Base-by-base conservation (phyloP, 2,888 invertebrate genomes). In the Cataglyphis livida region DNA sequence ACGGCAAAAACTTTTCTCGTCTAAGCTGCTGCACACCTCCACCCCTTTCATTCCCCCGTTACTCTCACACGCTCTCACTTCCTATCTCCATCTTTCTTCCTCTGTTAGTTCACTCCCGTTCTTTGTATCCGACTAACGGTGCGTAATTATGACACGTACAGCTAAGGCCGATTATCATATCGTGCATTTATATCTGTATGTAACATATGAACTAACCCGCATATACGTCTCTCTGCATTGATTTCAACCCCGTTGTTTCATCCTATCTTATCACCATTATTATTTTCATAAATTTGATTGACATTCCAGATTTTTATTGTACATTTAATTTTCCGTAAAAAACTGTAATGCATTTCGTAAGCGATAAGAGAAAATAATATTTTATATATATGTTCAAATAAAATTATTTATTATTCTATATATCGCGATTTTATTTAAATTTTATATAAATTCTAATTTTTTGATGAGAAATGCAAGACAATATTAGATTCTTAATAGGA, bases 1-100 rank as follows among this genome's bases (percentile, higher is more conserved):
- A 84, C 70, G 70, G 65, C 68, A 76, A 84, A 85, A 85, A 84
- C 68, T 61, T 74, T 76, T 74, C 64, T 74, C 62, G 71, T 83
- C 54, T 61, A 64, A 82, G 68, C 62, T 41, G 15, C 62, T 68
- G 28, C 35, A 5, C 41, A 25, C 59, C 64, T 68, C 54, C 12
- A 38, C 21, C 66, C 57, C 28, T 54, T 66, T 66, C 38, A 35
- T 54, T 44, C 59, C 32, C 32, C 48, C 65, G 57, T 57, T 54
- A 57, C 35, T 32, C 54, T 32, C 54, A 41, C 18, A 18, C 32
- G 28, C 54, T 41, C 62, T 25, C n/a, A 35, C 65, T 81, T 71
- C 71, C 70, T 71, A 18, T 81, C 81, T 65, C 79, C 62, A 41
- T 79, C 78, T 68, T 66, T 38, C 68, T 61, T 28, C 61, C 15